These are phyloP conservation scores for Caenorhabditis becei DNA, from an alignment of 2,888 invertebrate genomes.

Conservation along the genomic window DNA sequence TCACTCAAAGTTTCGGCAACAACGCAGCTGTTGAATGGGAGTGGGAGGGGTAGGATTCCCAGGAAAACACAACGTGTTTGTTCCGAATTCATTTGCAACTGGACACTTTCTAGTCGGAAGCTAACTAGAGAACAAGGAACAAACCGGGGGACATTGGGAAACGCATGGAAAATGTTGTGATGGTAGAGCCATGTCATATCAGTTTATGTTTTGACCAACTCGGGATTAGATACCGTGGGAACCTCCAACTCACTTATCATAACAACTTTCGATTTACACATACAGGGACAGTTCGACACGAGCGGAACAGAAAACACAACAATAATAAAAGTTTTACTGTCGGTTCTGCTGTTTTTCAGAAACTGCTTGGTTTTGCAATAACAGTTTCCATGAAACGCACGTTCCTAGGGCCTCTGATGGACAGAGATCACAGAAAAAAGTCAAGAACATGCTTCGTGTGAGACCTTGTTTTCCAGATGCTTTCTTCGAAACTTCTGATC, in stretches of 20 bases:
- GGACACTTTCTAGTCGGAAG: conserved; percentile 7
- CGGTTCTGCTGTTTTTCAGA: conserved; percentile 6
- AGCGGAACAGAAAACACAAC: conserved; percentile 30
- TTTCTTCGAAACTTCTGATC: conserved; percentile 30
- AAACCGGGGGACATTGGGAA: neutral
- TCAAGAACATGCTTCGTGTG: conserved; percentile 9
- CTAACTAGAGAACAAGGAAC: neutral
- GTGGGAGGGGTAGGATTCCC: conserved; percentile 36
- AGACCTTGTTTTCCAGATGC: conserved; percentile 12
- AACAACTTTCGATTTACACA: too few relatives aligned
- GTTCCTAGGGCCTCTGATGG: conserved; percentile 4
- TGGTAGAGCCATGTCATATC: too few relatives aligned
- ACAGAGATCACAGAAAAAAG: conserved; percentile 26
- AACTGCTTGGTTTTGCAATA: conserved; percentile 12
- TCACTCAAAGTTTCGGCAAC: conserved; percentile 38
- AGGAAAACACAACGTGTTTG: conserved; percentile 56
- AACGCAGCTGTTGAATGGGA: conserved; percentile 42
- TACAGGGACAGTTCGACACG: neutral
- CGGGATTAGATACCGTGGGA: too few relatives aligned
- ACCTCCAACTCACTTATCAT: too few relatives aligned
- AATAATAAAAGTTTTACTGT: conserved; percentile 31
- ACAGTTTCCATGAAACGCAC: conserved; percentile 31
- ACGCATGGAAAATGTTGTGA: too few relatives aligned
- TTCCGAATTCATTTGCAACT: conserved; percentile 37
- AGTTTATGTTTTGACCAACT: too few relatives aligned